Conservation (phyloP, 2,888 invertebrate genomes). For the Hipparchia semele region DNA sequence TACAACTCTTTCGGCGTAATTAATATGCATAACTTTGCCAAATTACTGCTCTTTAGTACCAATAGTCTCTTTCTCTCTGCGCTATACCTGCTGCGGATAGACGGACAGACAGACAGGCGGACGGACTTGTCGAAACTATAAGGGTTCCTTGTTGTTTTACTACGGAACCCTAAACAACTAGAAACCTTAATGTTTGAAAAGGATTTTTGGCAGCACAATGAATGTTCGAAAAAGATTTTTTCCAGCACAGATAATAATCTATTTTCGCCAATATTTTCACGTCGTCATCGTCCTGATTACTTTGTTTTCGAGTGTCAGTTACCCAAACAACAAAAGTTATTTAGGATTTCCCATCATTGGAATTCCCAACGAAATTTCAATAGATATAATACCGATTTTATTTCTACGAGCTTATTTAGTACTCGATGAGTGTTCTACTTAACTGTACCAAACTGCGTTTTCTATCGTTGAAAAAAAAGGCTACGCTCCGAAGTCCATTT, state of each 20-base stretch:
- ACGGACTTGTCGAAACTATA: too few relatives aligned
- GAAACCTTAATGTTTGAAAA: background rate
- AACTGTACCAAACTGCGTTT: background rate
- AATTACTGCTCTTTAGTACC: too few relatives aligned
- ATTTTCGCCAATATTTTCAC: slow-evolving; percentile 16
- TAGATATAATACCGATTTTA: slow-evolving; percentile 6
- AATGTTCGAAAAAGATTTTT: background rate
- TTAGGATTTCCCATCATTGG: slow-evolving; percentile 47
- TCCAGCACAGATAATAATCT: slow-evolving; percentile 10
- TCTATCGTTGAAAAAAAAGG: background rate
- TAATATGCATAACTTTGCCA: too few relatives aligned
- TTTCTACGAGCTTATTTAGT: background rate
- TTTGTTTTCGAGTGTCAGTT: slow-evolving; percentile 20
- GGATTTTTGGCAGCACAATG: background rate
- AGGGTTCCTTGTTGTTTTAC: too few relatives aligned
- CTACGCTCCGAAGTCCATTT: background rate
- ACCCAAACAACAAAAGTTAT: slow-evolving; percentile 27
- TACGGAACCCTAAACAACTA: background rate
- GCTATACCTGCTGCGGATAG: too few relatives aligned
- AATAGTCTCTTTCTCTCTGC: too few relatives aligned
- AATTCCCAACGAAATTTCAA: slow-evolving; percentile 46
- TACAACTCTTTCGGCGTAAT: too few relatives aligned
- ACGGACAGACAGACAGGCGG: too few relatives aligned
- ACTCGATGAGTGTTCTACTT: background rate
- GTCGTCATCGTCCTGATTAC: slow-evolving; percentile 4